phyloP scores from a whole-genome alignment of 2,888 invertebrate genomes.

The Lepidonotus clava region DNA sequence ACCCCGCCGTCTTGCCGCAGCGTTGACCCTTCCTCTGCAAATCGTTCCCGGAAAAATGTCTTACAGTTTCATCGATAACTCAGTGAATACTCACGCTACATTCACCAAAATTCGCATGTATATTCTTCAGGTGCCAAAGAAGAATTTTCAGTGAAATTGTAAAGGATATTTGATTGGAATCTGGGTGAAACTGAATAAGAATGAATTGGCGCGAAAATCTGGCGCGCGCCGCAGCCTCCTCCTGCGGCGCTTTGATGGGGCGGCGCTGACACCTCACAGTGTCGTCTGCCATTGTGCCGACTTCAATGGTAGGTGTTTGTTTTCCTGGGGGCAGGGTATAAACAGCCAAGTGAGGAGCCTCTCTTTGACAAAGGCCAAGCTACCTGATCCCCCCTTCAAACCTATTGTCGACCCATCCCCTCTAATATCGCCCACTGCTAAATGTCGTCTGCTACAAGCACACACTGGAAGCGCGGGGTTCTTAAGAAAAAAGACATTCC shows the following conservation, averaged over 20 bases:
- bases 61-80: too few species aligned
- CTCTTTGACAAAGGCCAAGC: slow-evolving; percentile 25
- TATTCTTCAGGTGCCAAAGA: too few species aligned
- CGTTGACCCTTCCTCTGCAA: background rate
- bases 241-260: background rate
- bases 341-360: slow-evolving; percentile 32
- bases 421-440: background rate
- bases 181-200: too few species aligned
- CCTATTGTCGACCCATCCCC: background rate
- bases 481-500: too few species aligned
- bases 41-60: too few species aligned
- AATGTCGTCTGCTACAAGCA: background rate
- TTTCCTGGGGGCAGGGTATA: slow-evolving; percentile 29
- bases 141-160: too few species aligned
- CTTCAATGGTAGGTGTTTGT: slow-evolving; percentile 43
- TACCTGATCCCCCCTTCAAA: slow-evolving; percentile 15
- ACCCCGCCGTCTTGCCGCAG: background rate
- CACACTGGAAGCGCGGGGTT: background rate
- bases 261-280: slow-evolving; percentile 28
- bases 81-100: too few species aligned
- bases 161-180: too few species aligned
- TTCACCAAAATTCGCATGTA: too few species aligned
- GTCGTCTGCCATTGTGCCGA: slow-evolving; percentile 35
- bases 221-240: background rate
- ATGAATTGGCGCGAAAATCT: slow-evolving; percentile 6